Evolutionary conservation across 2,888 invertebrate genomes (phyloP).

Genomic region (Crioceris asparagi): DNA sequence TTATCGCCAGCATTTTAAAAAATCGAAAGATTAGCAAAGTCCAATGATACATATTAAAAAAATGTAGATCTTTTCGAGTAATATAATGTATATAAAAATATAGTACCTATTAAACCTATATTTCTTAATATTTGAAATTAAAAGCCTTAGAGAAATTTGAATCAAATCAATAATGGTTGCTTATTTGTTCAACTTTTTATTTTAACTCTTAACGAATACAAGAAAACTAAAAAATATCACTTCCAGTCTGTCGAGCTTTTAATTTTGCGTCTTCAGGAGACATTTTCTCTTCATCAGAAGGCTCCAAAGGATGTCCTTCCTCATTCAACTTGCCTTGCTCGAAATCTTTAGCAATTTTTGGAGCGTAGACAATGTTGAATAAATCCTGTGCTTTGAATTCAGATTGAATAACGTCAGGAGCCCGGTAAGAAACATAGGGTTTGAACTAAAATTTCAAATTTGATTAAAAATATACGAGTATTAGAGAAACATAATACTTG

Average conservation of each 20-base stretch:
- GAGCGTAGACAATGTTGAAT: conserved; percentile 68
- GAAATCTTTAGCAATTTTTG: conserved; percentile 69
- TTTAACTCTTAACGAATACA: too few relatives aligned
- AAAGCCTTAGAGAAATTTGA: too few relatives aligned
- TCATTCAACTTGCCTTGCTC: conserved; percentile 57
- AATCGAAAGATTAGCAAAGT: conserved; percentile 41
- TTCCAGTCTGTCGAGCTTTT: conserved; percentile 63
- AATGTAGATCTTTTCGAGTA: too few relatives aligned
- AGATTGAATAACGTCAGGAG: conserved; percentile 61
- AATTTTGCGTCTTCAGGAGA: conserved; percentile 60
- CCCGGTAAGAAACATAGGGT: conserved; percentile 88
- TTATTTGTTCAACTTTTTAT: too few relatives aligned
- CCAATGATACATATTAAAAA: too few relatives aligned
- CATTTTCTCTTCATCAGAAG: conserved; percentile 60
- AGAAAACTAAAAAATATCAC: conserved; percentile 57
- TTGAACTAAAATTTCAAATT: conserved; percentile 52
- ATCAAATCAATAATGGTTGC: too few relatives aligned
- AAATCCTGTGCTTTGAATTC: conserved; percentile 77
- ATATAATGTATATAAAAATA: too few relatives aligned
- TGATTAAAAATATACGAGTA: not conserved
- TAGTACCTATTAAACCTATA: too few relatives aligned
- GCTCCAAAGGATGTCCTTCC: conserved; percentile 57
- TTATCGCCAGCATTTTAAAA: conserved; percentile 69
- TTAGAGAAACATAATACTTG: conserved; percentile 37
- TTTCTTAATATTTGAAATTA: too few relatives aligned